Evolutionary conservation across 2,888 invertebrate genomes (phyloP).

Genomic region (Calliphora vomitoria): DNA sequence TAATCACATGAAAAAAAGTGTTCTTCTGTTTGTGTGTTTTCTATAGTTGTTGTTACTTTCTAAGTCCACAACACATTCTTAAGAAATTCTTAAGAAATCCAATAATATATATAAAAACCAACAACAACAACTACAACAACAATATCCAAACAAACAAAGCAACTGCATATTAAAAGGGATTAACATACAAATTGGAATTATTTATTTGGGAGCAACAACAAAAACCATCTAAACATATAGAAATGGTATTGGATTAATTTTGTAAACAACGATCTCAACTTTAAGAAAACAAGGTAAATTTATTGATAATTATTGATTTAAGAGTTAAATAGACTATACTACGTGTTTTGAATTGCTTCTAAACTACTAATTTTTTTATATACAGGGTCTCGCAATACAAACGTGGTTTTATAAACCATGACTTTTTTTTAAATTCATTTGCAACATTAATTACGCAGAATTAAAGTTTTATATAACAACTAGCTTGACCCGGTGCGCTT

Average conservation of each 20-base stretch:
- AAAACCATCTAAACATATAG: neutral
- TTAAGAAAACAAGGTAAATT: slow-evolving; percentile 29
- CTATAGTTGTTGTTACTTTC: neutral
- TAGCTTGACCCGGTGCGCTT: no score
- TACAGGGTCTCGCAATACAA: no score
- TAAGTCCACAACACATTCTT: neutral
- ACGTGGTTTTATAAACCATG: no score
- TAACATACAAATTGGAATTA: neutral
- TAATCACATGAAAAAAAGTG: neutral
- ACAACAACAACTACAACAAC: slow-evolving; percentile 2
- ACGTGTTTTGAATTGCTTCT: no score
- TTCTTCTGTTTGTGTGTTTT: slow-evolving; percentile 13
- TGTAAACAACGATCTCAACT: neutral
- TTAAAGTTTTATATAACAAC: no score
- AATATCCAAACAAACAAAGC: neutral
- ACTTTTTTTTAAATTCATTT: no score
- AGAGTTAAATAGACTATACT: no score
- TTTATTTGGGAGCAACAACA: slow-evolving; percentile 5
- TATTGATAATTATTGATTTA: neutral
- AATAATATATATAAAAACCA: neutral
- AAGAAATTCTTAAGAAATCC: slow-evolving; percentile 23
- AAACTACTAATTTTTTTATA: no score
- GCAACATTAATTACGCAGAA: no score
- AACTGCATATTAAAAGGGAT: neutral
- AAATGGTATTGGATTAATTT: neutral